Evolutionary conservation across 2,113 vertebrate genomes (phyloP).

Genomic region (Eclectus roratus): DNA sequence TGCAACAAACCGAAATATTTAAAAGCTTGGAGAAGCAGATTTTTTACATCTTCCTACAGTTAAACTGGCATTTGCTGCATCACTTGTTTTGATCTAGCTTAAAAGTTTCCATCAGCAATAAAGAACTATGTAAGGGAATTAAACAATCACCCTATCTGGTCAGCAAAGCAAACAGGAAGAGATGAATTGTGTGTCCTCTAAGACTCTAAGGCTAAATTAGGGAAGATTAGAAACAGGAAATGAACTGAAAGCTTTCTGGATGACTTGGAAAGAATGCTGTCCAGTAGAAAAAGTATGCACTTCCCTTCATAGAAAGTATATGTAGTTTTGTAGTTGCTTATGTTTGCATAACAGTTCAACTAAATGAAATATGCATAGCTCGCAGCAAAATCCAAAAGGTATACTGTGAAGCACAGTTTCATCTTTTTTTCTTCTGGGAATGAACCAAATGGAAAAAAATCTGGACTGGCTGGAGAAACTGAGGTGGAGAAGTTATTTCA

Average conservation of each 20-base stretch:
- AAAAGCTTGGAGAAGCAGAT: background rate
- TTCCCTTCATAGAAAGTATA: background rate
- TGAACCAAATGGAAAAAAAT: background rate
- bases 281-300: background rate
- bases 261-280: background rate
- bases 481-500: background rate
- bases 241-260: background rate
- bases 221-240: conserved; percentile 25
- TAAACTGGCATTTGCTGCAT: background rate
- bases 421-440: conserved; percentile 3
- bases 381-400: background rate
- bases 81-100: background rate
- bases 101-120: background rate
- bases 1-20: background rate
- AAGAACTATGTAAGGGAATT: background rate
- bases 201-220: background rate
- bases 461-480: background rate
- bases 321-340: background rate
- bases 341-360: background rate
- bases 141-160: background rate
- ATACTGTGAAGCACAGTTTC: background rate
- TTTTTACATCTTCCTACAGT: background rate
- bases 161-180: conserved; percentile 7
- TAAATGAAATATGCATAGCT: background rate
- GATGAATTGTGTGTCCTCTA: background rate